Evolutionary conservation across 2,797 vertebrate genomes (phyloP).

Genomic region (Sphaeramia orbicularis): DNA sequence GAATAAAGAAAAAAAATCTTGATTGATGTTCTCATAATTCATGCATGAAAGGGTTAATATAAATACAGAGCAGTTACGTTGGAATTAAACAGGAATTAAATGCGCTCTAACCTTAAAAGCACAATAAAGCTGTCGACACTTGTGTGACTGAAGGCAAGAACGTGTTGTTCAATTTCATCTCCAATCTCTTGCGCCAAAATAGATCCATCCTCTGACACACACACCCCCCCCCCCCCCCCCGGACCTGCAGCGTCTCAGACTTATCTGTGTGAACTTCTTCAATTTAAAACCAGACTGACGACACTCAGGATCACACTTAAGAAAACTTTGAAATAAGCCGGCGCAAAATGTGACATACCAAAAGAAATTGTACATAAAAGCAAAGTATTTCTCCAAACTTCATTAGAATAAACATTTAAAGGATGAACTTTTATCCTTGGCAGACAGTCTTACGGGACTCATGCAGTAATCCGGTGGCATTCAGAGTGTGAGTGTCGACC

Average conservation of each 20-base stretch:
- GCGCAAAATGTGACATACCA: background rate
- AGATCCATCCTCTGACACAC: constrained; percentile 30
- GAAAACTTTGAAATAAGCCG: too few relatives aligned
- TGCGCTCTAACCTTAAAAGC: constrained; percentile 36
- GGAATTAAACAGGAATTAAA: constrained; percentile 5
- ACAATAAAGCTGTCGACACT: constrained; percentile 69
- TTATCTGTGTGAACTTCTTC: constrained; percentile 4
- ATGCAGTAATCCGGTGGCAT: constrained; percentile 4
- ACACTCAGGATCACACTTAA: too few relatives aligned
- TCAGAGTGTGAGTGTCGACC: constrained; percentile 5
- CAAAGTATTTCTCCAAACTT: background rate
- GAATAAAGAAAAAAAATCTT: too few relatives aligned
- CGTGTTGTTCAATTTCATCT: constrained; percentile 40
- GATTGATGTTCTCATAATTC: too few relatives aligned
- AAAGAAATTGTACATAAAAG: background rate
- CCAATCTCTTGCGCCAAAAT: constrained; percentile 47
- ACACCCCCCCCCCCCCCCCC: too few relatives aligned
- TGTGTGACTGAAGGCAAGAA: constrained; percentile 29
- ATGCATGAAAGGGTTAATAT: too few relatives aligned
- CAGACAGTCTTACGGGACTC: constrained; percentile 8
- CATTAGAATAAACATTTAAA: background rate
- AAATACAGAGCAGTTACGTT: too few relatives aligned
- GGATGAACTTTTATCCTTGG: background rate
- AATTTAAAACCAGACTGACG: background rate
- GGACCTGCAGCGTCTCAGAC: constrained; percentile 20